These are phyloP conservation scores for Psophia crepitans DNA, from an alignment of 2,113 vertebrate species.

Conservation along the genomic window DNA sequence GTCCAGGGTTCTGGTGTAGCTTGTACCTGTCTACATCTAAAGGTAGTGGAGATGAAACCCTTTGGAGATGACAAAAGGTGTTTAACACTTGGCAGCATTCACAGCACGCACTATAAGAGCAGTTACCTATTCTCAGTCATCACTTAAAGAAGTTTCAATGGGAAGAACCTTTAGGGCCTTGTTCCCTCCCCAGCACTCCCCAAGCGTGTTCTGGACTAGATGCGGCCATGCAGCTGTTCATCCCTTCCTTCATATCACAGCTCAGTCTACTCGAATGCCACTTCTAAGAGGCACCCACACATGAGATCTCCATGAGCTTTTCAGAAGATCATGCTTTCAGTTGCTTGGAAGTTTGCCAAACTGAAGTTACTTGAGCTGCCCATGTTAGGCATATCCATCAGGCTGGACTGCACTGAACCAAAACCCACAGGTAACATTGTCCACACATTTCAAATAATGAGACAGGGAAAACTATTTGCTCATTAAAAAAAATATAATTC, in stretches of 20 bases:
- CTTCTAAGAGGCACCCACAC: background rate
- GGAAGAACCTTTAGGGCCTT: background rate
- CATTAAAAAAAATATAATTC: background rate
- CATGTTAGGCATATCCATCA: background rate
- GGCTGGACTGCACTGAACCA: background rate
- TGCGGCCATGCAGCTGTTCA: background rate
- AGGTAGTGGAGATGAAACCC: background rate
- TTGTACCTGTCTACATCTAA: background rate
- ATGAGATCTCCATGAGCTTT: background rate
- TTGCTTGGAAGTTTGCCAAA: background rate
- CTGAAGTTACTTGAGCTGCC: background rate
- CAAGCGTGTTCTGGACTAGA: accelerated
- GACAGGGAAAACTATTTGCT: background rate
- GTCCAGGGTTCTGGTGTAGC: background rate
- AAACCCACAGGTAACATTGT: background rate
- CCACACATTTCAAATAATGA: background rate
- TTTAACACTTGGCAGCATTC: background rate
- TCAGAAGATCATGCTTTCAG: background rate
- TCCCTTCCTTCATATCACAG: background rate
- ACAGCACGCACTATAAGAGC: background rate
- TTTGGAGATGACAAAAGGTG: background rate
- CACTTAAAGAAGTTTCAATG: background rate
- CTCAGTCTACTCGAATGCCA: background rate
- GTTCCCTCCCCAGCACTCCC: background rate
- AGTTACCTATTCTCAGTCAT: background rate